Evolutionary conservation across 1,140 invertebrate genomes (phyloP), one percentile per base, ranked within the genome.

Genomic region (Pseudachorutes palmiensis): DNA sequence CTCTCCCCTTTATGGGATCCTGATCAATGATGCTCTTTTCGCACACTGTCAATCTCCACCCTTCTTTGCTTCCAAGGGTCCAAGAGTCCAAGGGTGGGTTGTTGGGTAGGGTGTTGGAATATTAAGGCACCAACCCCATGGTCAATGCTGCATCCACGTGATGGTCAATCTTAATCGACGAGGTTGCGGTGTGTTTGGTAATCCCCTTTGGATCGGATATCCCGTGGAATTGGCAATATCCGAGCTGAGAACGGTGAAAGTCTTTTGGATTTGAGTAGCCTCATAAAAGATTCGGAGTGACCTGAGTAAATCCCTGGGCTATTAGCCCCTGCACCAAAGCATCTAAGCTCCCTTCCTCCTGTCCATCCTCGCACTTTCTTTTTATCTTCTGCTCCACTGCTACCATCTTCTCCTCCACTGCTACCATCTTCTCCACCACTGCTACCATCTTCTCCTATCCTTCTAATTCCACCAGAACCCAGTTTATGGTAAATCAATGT

Each of bases 401-500:
- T 70, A 63, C 64, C 57, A 51, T 67, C 55, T 41, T 30, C 62
- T 67, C 19, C 24, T 22, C 65, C 28, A 55, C 62, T 45, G n/a
- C n/a, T n/a, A n/a, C n/a, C n/a, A n/a, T n/a, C n/a, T n/a, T n/a
- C n/a, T n/a, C n/a, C n/a, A n/a, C n/a, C n/a, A n/a, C n/a, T n/a
- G n/a, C n/a, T n/a, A n/a, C n/a, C n/a, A n/a, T n/a, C n/a, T n/a
- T n/a, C n/a, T n/a, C n/a, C n/a, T n/a, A n/a, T n/a, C n/a, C n/a
- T n/a, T n/a, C n/a, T n/a, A n/a, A n/a, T n/a, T n/a, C n/a, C n/a
- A n/a, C n/a, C n/a, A n/a, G n/a, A n/a, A n/a, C n/a, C n/a, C n/a
- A n/a, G 61, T 73, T 73, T 73, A 70, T 73, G 69, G 62, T 57
- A 70, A 70, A 73, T 73, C 71, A 70, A 73, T 73, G 71, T 65